A percentile compares a stretch with the other conserved stretches of the same genome.
Evolutionary conservation across 2,113 vertebrate genomes (phyloP).

Genomic region (Anoplopoma fimbria): DNA sequence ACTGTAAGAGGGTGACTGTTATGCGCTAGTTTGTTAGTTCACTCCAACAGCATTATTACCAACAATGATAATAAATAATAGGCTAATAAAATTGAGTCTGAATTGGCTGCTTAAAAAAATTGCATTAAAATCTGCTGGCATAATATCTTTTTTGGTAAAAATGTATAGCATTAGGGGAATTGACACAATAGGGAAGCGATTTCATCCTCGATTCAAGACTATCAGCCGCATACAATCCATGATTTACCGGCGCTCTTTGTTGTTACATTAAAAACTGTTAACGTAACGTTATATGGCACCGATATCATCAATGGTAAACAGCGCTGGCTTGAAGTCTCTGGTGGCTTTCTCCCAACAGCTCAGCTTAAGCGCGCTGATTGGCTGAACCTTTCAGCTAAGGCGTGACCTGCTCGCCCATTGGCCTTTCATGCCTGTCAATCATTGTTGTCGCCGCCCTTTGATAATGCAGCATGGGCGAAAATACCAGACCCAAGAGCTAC

Average conservation of each 20-base stretch:
- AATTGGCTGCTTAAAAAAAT: background rate
- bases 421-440: conserved; percentile 59
- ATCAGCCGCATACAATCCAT: no score
- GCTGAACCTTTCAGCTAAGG: conserved; percentile 30
- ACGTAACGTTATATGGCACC: background rate
- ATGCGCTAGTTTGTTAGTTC: background rate
- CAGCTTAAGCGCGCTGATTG: conserved; percentile 62
- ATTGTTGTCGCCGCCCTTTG: conserved; percentile 68
- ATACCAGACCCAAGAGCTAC: conserved; percentile 75
- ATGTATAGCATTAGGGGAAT: background rate
- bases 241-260: background rate
- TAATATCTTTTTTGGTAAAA: background rate
- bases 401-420: conserved; percentile 62
- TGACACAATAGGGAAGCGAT: background rate
- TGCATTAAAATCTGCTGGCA: background rate
- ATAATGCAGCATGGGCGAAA: conserved; percentile 88
- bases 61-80: background rate
- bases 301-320: conserved; percentile 71
- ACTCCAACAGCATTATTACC: background rate
- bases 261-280: conserved; percentile 4
- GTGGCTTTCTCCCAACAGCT: conserved; percentile 20
- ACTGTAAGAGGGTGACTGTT: background rate
- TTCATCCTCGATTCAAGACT: background rate
- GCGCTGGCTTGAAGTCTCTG: conserved; percentile 68
- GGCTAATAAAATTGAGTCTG: background rate